Conservation (phyloP, 2,113 vertebrate species). For the Cavia porcellus region DNA sequence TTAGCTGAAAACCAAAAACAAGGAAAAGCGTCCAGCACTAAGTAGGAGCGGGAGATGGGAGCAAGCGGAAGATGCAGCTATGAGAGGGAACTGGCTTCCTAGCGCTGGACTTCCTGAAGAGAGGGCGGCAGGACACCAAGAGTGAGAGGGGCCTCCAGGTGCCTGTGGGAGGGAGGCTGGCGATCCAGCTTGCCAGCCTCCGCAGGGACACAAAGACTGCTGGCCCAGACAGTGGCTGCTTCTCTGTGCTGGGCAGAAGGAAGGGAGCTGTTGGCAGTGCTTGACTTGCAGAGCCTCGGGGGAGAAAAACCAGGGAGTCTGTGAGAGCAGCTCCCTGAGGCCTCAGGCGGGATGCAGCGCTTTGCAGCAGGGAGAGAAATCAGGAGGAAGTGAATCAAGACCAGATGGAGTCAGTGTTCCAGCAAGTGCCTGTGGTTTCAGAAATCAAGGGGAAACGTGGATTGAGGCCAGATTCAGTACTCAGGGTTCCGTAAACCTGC, state of each 20-base stretch:
- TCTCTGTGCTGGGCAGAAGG: slow-evolving; percentile 56
- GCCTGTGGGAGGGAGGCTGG: not conserved
- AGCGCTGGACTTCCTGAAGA: not conserved
- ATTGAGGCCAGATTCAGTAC: slow-evolving; percentile 71
- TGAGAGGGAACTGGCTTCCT: not conserved
- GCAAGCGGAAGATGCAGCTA: not conserved
- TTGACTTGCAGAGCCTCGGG: slow-evolving; percentile 76
- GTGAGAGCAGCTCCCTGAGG: slow-evolving; percentile 78
- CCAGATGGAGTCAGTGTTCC: slow-evolving; percentile 83
- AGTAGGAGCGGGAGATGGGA: not conserved
- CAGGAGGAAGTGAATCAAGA: slow-evolving; percentile 70
- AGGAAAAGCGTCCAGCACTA: too few species aligned
- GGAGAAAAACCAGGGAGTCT: slow-evolving; percentile 72
- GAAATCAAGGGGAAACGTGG: slow-evolving; percentile 55
- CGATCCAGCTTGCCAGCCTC: not conserved
- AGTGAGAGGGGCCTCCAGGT: not conserved
- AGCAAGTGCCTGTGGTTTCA: slow-evolving; percentile 68
- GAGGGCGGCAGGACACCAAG: not conserved
- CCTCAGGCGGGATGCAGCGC: slow-evolving; percentile 43
- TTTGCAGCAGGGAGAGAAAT: slow-evolving; percentile 72
- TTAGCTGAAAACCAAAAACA: not conserved
- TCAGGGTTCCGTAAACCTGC: slow-evolving; percentile 59
- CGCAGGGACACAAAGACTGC: not conserved
- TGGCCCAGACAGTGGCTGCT: not conserved
- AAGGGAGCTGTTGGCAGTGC: slow-evolving; percentile 68